Percentiles rank a stretch among this genome's conserved stretches.
Evolutionary conservation across 2,888 invertebrate species (phyloP).

Genomic region (Erebia epiphron): DNA sequence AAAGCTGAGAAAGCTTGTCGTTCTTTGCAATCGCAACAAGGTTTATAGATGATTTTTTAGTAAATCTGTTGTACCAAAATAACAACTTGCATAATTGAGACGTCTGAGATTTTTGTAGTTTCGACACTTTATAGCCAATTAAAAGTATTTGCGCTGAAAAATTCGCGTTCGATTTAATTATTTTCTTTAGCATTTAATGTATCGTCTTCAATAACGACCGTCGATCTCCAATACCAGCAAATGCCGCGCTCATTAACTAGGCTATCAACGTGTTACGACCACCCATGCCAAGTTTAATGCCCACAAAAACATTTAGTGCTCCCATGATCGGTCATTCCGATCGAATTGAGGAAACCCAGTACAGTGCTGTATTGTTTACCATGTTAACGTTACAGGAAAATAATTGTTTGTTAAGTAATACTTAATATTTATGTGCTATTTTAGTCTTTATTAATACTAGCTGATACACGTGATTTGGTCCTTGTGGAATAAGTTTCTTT

Average conservation of each 20-base stretch:
- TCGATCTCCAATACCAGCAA: constrained; percentile 28
- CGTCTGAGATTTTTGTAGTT: neutral
- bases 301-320: constrained; percentile 51
- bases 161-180: constrained; percentile 16
- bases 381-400: constrained; percentile 4
- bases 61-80: constrained; percentile 3
- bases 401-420: constrained; percentile 3
- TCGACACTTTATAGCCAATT: constrained; percentile 15
- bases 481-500: too few species aligned
- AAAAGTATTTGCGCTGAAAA: constrained; percentile 16
- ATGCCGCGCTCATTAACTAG: constrained; percentile 51
- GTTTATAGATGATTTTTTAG: too few species aligned
- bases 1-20: too few species aligned
- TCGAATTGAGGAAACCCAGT: constrained; percentile 43
- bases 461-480: neutral
- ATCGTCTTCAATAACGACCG: constrained; percentile 6
- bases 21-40: too few species aligned
- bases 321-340: constrained; percentile 45
- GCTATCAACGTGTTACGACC: constrained; percentile 56
- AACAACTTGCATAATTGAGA: constrained; percentile 9
- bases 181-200: constrained; percentile 19
- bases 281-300: constrained; percentile 51
- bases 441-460: neutral
- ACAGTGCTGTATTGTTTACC: constrained; percentile 30
- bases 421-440: neutral